Percentiles rank a stretch among this genome's conserved stretches.
These are phyloP conservation scores for Amniataba percoides DNA, from an alignment of 2,797 vertebrate genomes.

Conservation along the genomic window DNA sequence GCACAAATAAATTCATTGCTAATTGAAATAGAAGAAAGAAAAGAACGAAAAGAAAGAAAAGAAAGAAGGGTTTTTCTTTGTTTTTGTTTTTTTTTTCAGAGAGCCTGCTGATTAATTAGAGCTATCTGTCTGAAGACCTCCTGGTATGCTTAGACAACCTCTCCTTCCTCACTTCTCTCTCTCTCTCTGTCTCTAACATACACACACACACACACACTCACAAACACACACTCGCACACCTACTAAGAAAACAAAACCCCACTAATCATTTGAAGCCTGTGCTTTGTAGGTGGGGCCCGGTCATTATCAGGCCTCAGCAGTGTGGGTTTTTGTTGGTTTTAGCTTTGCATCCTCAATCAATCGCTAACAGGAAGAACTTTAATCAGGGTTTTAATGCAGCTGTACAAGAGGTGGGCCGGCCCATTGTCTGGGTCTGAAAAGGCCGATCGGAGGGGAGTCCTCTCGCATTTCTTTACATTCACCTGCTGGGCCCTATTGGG, in stretches of 20 bases:
- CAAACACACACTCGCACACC: conserved; percentile 58
- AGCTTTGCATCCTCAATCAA: conserved; percentile 93
- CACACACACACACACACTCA: conserved; percentile 31
- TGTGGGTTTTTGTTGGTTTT: conserved; percentile 92
- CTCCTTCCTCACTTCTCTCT: conserved; percentile 58
- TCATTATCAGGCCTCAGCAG: conserved; percentile 88
- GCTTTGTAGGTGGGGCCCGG: conserved; percentile 86
- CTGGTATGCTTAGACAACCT: conserved; percentile 61
- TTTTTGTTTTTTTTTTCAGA: conserved; percentile 13
- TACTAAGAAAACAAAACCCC: conserved; percentile 83
- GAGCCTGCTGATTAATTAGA: conserved; percentile 70
- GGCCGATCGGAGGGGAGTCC: conserved; percentile 84
- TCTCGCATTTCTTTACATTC: conserved; percentile 98
- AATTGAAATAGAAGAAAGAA: conserved; percentile 19
- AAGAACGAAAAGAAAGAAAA: conserved; percentile 16
- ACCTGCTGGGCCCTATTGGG: conserved; percentile 98
- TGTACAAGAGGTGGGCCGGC: conserved; percentile 88
- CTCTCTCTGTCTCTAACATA: conserved; percentile 29
- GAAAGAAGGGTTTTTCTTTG: conserved; percentile 21
- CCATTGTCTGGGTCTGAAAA: conserved; percentile 92
- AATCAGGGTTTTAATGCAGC: conserved; percentile 95
- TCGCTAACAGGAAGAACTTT: conserved; percentile 93
- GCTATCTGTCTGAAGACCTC: conserved; percentile 73
- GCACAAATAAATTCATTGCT: conserved; percentile 1
- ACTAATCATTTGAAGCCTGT: conserved; percentile 85